phyloP scores from a whole-genome alignment of 1,140 invertebrate genomes.

The Kradibia gibbosae region DNA sequence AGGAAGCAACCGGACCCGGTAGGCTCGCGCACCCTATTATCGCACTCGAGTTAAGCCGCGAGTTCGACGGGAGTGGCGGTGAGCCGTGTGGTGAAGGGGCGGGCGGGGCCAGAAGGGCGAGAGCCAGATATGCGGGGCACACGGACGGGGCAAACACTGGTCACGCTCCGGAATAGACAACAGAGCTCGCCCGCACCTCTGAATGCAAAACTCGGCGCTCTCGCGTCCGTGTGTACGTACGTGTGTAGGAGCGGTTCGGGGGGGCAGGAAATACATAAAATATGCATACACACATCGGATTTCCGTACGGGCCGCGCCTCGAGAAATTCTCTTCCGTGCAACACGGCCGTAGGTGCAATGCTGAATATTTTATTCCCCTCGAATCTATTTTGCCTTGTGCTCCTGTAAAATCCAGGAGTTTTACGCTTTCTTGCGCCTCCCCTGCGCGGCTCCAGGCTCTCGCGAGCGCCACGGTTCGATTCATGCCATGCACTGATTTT shows the following conservation, averaged over 20 bases:
- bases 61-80: no score
- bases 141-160: slow-evolving; percentile 37
- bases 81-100: background rate
- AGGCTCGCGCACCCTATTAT: no score
- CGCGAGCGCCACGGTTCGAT: slow-evolving; percentile 17
- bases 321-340: slow-evolving; percentile 35
- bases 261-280: slow-evolving; percentile 25
- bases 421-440: slow-evolving; percentile 9
- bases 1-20: no score
- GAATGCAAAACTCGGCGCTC: slow-evolving; percentile 11
- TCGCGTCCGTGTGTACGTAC: background rate
- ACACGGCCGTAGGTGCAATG: slow-evolving; percentile 3
- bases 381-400: slow-evolving; percentile 28
- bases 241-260: background rate
- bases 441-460: no score
- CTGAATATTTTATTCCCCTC: slow-evolving; percentile 45
- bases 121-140: background rate
- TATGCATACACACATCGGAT: slow-evolving; percentile 34
- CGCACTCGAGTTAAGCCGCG: no score
- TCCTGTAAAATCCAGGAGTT: slow-evolving; percentile 27
- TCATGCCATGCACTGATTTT: background rate
- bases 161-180: slow-evolving; percentile 33
- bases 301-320: slow-evolving; percentile 14
- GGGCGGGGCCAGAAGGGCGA: no score
- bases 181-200: background rate